phyloP scores from a whole-genome alignment of 2,113 vertebrate genomes.

The Acinonyx jubatus region DNA sequence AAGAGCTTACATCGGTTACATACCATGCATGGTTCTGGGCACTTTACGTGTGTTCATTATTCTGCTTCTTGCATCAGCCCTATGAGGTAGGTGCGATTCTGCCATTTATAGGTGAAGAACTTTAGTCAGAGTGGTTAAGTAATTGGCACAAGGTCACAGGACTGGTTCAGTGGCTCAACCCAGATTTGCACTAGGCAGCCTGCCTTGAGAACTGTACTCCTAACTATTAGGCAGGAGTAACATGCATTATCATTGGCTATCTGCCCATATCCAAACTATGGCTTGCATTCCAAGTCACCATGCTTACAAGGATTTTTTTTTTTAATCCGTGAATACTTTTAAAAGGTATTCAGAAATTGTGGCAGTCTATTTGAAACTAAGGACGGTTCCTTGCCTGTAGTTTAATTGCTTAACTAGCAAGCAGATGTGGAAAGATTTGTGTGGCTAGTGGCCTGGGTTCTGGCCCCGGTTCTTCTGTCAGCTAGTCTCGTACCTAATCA shows the following conservation, averaged over 20 bases:
- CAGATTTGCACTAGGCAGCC: neutral
- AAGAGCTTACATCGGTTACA: conserved; percentile 17
- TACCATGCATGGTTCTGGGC: neutral
- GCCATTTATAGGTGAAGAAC: neutral
- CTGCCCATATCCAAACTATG: neutral
- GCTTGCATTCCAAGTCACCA: neutral
- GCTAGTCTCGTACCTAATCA: neutral
- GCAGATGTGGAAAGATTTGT: neutral
- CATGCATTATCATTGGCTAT: neutral
- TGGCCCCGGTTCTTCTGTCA: neutral
- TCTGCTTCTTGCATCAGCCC: neutral
- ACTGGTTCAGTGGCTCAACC: neutral
- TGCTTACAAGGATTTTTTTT: neutral
- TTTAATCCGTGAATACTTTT: neutral
- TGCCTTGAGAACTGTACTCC: neutral
- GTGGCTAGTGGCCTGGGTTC: neutral
- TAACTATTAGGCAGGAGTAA: neutral
- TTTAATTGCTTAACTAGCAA: conserved; percentile 41
- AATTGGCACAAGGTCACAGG: neutral
- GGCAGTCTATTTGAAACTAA: neutral
- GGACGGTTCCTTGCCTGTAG: neutral
- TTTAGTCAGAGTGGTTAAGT: neutral
- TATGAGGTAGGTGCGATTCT: neutral
- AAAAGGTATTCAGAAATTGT: conserved; percentile 1
- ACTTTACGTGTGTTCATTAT: conserved; percentile 17